Evolutionary conservation across 2,113 vertebrate species (phyloP).

Genomic region (Oreochromis tanganicae): DNA sequence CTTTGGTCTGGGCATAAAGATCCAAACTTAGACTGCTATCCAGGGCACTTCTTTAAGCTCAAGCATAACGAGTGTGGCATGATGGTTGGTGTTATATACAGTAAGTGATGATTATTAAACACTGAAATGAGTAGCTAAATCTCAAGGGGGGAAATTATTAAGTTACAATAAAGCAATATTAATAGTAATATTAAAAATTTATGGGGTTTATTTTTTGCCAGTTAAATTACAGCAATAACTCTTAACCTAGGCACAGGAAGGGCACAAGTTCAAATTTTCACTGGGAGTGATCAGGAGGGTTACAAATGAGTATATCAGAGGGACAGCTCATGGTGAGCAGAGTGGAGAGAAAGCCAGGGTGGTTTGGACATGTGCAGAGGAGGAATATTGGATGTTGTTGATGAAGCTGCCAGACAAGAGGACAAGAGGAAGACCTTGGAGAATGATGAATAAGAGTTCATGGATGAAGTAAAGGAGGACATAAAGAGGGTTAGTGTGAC

Average conservation of each 20-base stretch:
- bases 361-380: neutral
- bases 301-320: neutral
- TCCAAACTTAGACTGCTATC: neutral
- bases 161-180: neutral
- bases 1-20: neutral
- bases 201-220: neutral
- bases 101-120: neutral
- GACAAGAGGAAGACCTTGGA: neutral
- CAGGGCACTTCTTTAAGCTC: neutral
- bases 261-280: neutral
- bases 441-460: neutral
- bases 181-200: neutral
- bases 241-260: neutral
- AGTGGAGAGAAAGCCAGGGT: neutral
- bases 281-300: neutral
- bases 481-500: neutral
- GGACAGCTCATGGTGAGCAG: neutral
- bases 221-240: neutral
- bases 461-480: neutral
- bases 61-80: neutral
- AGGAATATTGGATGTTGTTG: neutral
- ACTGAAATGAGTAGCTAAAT: neutral
- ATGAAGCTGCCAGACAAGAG: neutral
- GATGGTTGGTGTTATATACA: neutral
- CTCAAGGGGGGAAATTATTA: neutral